Evolutionary conservation across 1,140 invertebrate species (phyloP), one percentile per base, ranked within the genome.

Genomic region (Heliconius hermathena): DNA sequence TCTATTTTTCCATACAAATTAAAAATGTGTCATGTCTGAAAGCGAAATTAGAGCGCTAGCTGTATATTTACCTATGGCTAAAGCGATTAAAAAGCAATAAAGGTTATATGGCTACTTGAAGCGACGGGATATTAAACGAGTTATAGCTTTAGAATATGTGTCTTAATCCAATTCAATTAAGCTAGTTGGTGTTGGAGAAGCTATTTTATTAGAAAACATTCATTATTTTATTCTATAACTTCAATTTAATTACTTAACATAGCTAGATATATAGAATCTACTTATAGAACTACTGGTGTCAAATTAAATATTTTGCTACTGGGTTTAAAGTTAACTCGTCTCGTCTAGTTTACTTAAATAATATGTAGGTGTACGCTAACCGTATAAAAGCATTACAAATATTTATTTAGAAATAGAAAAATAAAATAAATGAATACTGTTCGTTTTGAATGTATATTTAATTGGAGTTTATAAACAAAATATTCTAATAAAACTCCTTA

Each of bases 101-200:
- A 75, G 20, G 11, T 75, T 75, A 75, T 75, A 75, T 66, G 54
- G 54, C 74, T 66, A 75, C 74, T 75, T 75, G 60, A 75, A 75
- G 38, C 74, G 74, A 66, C 22, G 66, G 74, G 74, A 41, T 75
- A 75, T 66, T 33, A 54, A 74, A 52, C 52, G 36, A 66, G 74
- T 75, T n/a, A 66, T 75, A 38, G 60, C 54, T 75, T 38, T 46
- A n/a, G 60, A 22, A 60, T 36, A 13, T 60, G n/a, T 75, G 16
- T 75, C 36, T 38, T 36, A 36, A 60, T 75, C 54, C 16, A 22
- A 54, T 57, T 66, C 11, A 66, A 66, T 66, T 66, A 66, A 66
- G 60, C 26, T 66, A 29, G 22, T 11, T 29, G 11, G 22, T 1
- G 60, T 66, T 16, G 22, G 60, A 26, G 22, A 29, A 26, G 20